A percentile compares a stretch with the other conserved stretches of the same genome.
Conservation (phyloP, 92 coral and sea anemone species). For the Galaxea fascicularis region DNA sequence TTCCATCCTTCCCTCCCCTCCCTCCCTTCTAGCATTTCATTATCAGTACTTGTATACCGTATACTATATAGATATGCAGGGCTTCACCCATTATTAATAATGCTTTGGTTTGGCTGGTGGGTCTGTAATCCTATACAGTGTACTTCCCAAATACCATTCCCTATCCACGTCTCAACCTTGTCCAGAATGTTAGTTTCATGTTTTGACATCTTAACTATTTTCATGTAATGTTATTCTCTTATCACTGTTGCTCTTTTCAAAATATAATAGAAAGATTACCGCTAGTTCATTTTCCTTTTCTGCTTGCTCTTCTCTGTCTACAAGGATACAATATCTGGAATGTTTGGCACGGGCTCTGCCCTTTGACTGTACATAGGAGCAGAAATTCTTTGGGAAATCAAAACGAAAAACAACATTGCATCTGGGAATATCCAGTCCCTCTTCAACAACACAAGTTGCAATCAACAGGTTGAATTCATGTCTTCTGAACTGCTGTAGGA, state of each 20-base stretch:
- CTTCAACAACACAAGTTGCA: constrained; percentile 96
- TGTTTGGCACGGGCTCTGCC: constrained; percentile 93
- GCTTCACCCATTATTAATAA: too few species aligned
- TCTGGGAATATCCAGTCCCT: constrained; percentile 92
- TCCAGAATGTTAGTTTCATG: too few species aligned
- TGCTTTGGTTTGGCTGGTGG: too few species aligned
- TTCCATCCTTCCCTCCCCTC: too few species aligned
- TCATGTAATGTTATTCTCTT: too few species aligned
- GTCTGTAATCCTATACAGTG: too few species aligned
- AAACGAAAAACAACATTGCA: constrained; percentile 92
- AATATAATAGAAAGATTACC: constrained; percentile 38
- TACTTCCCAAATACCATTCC: too few species aligned
- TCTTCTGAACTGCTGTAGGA: constrained; percentile 66
- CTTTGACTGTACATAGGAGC: constrained; percentile 91
- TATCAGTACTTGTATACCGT: too few species aligned
- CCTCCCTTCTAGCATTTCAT: too few species aligned
- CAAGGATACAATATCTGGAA: constrained; percentile 79
- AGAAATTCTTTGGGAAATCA: constrained; percentile 85
- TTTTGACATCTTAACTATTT: too few species aligned
- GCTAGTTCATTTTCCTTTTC: constrained; percentile 64
- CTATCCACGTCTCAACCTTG: too few species aligned
- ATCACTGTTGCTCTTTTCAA: neutral
- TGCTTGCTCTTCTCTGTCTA: constrained; percentile 26
- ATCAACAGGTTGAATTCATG: constrained; percentile 82
- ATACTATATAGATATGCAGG: too few species aligned